Conservation (phyloP, 2,888 invertebrate species). For the Dryobota labecula region DNA sequence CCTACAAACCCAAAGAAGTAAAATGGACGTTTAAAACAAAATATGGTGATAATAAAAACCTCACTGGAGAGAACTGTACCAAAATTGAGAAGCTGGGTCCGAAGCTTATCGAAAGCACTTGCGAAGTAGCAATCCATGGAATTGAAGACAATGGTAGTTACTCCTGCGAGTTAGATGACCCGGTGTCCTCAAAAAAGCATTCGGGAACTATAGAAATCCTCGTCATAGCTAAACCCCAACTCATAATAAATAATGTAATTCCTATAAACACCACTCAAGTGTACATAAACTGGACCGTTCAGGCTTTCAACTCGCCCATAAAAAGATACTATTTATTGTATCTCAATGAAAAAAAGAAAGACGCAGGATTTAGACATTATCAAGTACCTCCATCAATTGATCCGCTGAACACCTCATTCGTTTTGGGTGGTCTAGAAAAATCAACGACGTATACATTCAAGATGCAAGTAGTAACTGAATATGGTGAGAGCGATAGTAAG, state of each 20-base stretch:
- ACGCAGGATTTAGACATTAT: constrained; percentile 21
- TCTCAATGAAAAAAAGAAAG: constrained; percentile 9
- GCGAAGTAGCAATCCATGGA: constrained; percentile 85
- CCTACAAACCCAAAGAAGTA: constrained; percentile 75
- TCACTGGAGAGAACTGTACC: constrained; percentile 29
- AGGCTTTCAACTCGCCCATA: constrained; percentile 93
- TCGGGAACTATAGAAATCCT: constrained; percentile 87
- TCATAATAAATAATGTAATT: constrained; percentile 93
- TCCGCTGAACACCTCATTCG: constrained; percentile 92
- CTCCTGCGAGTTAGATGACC: constrained; percentile 79
- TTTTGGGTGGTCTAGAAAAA: constrained; percentile 92
- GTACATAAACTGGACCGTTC: constrained; percentile 95
- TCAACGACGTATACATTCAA: constrained; percentile 92
- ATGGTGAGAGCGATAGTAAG: constrained; percentile 81
- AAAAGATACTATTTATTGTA: constrained; percentile 90
- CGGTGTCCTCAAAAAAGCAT: constrained; percentile 78
- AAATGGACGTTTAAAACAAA: constrained; percentile 80
- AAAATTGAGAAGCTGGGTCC: constrained; percentile 80
- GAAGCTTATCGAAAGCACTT: constrained; percentile 91
- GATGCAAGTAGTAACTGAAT: constrained; percentile 92
- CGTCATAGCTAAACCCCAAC: constrained; percentile 93
- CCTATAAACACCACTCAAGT: constrained; percentile 94
- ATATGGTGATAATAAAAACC: constrained; percentile 59
- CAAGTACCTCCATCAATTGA: constrained; percentile 85
- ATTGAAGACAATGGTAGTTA: constrained; percentile 93